phyloP scores from a whole-genome alignment of 2,888 invertebrate species.

The Aproaerema taeniolella region DNA sequence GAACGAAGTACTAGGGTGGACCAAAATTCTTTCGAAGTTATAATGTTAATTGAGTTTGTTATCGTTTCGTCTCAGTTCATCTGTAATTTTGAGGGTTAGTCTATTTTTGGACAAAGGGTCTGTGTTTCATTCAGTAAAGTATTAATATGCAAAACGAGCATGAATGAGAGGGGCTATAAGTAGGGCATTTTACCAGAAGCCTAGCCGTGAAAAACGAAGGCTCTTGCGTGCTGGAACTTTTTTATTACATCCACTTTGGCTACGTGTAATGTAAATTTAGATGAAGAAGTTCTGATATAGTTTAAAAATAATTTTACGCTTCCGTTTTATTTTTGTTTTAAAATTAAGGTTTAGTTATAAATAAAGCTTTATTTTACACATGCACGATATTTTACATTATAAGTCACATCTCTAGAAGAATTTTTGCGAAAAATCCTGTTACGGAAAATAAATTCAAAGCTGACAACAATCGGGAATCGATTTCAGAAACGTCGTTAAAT shows the following conservation, averaged over 20 bases:
- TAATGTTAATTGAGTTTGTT: slow-evolving; percentile 11
- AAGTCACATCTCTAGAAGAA: too few relatives aligned
- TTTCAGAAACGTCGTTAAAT: too few relatives aligned
- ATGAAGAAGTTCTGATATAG: not conserved
- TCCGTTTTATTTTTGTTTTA: too few relatives aligned
- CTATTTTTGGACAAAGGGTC: not conserved
- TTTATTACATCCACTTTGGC: not conserved
- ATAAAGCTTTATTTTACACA: too few relatives aligned
- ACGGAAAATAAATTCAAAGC: too few relatives aligned
- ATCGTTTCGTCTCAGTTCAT: slow-evolving; percentile 4
- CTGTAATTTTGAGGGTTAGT: not conserved
- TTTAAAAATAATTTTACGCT: not conserved
- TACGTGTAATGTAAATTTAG: not conserved
- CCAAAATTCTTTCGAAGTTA: slow-evolving; percentile 8
- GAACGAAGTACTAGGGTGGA: slow-evolving; percentile 12
- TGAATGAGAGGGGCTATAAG: not conserved
- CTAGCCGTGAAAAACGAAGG: not conserved
- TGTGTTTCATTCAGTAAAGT: not conserved
- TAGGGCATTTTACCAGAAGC: too few relatives aligned
- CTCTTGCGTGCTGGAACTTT: not conserved
- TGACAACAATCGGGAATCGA: too few relatives aligned
- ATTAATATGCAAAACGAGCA: not conserved
- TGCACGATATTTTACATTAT: too few relatives aligned
- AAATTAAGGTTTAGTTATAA: too few relatives aligned
- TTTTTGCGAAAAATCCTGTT: too few relatives aligned